These are phyloP conservation scores for Drosophila fungiperda DNA, from an alignment of 2,888 invertebrate genomes.

Conservation along the genomic window DNA sequence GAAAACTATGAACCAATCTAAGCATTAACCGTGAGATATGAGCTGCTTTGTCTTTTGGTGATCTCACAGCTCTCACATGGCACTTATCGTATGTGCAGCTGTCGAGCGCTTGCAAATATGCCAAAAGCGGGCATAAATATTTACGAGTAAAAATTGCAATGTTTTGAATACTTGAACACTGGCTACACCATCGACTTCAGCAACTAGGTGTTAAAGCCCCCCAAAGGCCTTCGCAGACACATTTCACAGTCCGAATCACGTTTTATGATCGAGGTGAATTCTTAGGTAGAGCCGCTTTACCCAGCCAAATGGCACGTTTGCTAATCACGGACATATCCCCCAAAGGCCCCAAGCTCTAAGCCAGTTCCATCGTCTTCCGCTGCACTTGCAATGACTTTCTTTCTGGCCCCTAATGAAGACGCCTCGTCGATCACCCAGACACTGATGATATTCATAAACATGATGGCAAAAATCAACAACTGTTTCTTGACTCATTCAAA, in stretches of 20 bases:
- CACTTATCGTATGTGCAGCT: slow-evolving; percentile 31
- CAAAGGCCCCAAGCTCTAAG: slow-evolving; percentile 4
- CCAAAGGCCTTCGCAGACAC: slow-evolving; percentile 34
- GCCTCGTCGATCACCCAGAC: background rate
- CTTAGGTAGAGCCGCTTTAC: slow-evolving; percentile 35
- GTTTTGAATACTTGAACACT: slow-evolving; percentile 46
- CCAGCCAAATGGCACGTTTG: slow-evolving; percentile 65
- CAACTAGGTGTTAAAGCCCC: slow-evolving; percentile 52
- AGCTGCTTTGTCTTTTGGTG: background rate
- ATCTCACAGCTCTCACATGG: slow-evolving; percentile 13
- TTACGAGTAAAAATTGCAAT: slow-evolving; percentile 54
- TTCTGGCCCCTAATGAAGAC: slow-evolving; percentile 28
- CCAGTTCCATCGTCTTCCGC: slow-evolving; percentile 12
- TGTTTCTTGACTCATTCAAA: slow-evolving; percentile 44
- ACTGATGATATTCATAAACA: slow-evolving; percentile 1
- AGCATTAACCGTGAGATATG: slow-evolving; percentile 15
- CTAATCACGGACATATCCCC: slow-evolving; percentile 2
- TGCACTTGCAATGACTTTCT: slow-evolving; percentile 44
- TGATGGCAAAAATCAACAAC: slow-evolving; percentile 25
- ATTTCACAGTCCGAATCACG: slow-evolving; percentile 71
- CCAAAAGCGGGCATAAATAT: slow-evolving; percentile 56
- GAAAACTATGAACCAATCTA: slow-evolving; percentile 7
- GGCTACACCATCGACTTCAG: slow-evolving; percentile 30
- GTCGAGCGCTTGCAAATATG: slow-evolving; percentile 41
- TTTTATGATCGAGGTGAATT: slow-evolving; percentile 84